phyloP scores from a whole-genome alignment of 2,888 invertebrate species.

The Panorpa germanica region DNA sequence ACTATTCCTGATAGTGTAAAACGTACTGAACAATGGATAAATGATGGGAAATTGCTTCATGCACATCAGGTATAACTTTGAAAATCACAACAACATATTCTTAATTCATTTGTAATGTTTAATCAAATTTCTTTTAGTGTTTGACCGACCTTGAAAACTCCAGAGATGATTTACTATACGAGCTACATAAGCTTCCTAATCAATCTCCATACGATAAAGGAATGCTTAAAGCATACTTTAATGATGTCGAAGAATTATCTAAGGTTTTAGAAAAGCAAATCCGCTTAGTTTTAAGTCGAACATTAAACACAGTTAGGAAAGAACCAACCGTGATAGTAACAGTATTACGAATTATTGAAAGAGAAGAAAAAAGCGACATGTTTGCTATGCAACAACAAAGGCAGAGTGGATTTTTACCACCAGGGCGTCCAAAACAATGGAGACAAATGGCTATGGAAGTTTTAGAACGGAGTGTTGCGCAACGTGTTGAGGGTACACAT shows the following conservation, averaged over 20 bases:
- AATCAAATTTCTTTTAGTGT: slow-evolving; percentile 27
- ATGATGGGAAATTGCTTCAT: slow-evolving; percentile 83
- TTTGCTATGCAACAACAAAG: slow-evolving; percentile 62
- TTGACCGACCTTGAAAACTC: slow-evolving; percentile 92
- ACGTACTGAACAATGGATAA: slow-evolving; percentile 84
- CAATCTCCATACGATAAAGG: slow-evolving; percentile 80
- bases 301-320: slow-evolving; percentile 84
- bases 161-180: slow-evolving; percentile 85
- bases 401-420: slow-evolving; percentile 79
- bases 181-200: slow-evolving; percentile 82
- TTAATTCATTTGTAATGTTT: slow-evolving; percentile 11
- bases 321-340: slow-evolving; percentile 93
- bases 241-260: slow-evolving; percentile 83
- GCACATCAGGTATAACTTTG: slow-evolving; percentile 87
- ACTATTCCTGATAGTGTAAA: slow-evolving; percentile 93
- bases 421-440: slow-evolving; percentile 88
- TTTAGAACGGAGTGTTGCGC: slow-evolving; percentile 56
- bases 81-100: too few relatives aligned
- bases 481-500: slow-evolving; percentile 86
- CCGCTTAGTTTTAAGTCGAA: slow-evolving; percentile 71
- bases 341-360: slow-evolving; percentile 84
- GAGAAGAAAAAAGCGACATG: slow-evolving; percentile 89
- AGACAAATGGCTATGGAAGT: slow-evolving; percentile 69
- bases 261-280: slow-evolving; percentile 80
- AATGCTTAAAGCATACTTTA: slow-evolving; percentile 89